phyloP scores from a whole-genome alignment of 1,140 invertebrate genomes.

The Bombus waltoni region DNA sequence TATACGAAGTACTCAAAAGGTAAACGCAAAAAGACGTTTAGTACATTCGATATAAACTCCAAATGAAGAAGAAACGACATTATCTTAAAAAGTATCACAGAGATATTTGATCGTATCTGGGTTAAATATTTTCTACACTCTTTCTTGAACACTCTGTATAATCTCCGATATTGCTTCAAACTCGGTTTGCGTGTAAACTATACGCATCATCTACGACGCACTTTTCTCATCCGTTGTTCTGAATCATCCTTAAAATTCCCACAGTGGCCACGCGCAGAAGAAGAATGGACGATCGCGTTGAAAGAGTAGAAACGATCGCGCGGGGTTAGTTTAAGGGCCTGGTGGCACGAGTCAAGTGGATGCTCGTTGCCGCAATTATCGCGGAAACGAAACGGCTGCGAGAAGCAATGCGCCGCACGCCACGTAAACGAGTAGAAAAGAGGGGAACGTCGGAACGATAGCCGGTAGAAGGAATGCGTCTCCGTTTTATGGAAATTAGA shows the following conservation, averaged over 20 bases:
- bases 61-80: neutral
- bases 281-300: neutral
- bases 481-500: slow-evolving; percentile 50
- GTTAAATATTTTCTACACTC: neutral
- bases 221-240: neutral
- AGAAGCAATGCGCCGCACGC: slow-evolving; percentile 41
- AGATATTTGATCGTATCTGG: neutral
- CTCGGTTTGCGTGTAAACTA: slow-evolving; percentile 13
- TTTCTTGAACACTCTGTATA: neutral
- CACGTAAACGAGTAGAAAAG: slow-evolving; percentile 13
- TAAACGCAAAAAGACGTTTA: neutral
- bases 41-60: too few species aligned
- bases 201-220: neutral
- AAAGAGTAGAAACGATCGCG: slow-evolving; percentile 24
- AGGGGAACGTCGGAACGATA: neutral
- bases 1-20: neutral
- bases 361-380: slow-evolving; percentile 75
- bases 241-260: slow-evolving; percentile 40
- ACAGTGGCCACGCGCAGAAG: slow-evolving; percentile 6
- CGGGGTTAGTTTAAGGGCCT: slow-evolving; percentile 61
- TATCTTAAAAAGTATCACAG: neutral
- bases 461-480: slow-evolving; percentile 1
- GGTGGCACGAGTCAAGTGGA: slow-evolving; percentile 76
- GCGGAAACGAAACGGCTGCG: slow-evolving; percentile 60
- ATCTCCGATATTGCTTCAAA: neutral